Percentiles rank a stretch among this genome's conserved stretches.
These are phyloP conservation scores for Brachionus rotundiformis DNA, from an alignment of 1,140 invertebrate species.

Conservation along the genomic window DNA sequence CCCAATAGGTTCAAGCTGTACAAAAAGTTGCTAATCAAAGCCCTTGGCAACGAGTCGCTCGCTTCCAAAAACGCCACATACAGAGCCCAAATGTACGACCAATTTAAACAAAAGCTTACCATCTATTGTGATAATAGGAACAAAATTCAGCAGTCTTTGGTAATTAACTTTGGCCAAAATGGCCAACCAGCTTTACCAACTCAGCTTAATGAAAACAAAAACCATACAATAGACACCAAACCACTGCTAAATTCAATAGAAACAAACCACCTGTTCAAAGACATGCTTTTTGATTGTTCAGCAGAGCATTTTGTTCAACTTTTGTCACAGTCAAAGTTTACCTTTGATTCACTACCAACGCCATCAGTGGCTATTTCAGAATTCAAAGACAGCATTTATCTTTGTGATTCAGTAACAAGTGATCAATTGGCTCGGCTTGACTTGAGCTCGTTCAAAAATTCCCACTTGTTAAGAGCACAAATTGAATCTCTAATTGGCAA, in stretches of 20 bases:
- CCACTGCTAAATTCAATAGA: background rate
- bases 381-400: background rate
- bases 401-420: background rate
- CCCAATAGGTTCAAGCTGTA: background rate
- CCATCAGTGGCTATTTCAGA: no score
- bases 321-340: constrained; percentile 25
- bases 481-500: background rate
- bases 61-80: background rate
- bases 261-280: background rate
- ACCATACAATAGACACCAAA: background rate
- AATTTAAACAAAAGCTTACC: background rate
- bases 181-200: background rate
- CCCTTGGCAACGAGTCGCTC: background rate
- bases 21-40: constrained; percentile 19
- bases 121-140: background rate
- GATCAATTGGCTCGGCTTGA: background rate
- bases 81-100: background rate
- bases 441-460: background rate
- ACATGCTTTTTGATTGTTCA: background rate
- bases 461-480: background rate
- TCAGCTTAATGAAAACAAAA: no score
- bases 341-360: background rate
- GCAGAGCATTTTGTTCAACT: background rate
- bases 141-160: background rate
- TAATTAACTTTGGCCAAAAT: background rate